Conservation (phyloP, 2,888 invertebrate genomes). For the Orchestes rusci region DNA sequence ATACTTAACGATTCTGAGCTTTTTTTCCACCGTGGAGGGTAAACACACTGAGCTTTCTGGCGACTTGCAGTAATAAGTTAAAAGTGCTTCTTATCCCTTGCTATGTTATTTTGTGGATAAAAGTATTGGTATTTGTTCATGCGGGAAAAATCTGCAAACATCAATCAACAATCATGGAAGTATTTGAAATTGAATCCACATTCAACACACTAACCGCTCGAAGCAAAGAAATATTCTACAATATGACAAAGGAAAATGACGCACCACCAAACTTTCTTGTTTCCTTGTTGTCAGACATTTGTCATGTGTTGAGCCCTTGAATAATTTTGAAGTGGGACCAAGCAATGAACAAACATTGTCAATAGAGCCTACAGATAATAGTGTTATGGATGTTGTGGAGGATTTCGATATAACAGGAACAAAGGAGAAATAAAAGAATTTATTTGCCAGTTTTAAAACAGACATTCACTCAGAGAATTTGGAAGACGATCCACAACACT, state of each 20-base stretch:
- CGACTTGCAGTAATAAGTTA: conserved; percentile 1
- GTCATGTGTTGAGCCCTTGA: background rate
- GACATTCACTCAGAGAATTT: conserved; percentile 2
- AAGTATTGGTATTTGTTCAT: conserved; percentile 3
- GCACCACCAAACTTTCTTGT: conserved; percentile 5
- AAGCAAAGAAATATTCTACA: conserved; percentile 6
- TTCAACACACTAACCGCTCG: conserved; percentile 4
- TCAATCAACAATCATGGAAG: conserved; percentile 5
- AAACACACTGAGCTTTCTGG: conserved; percentile 1
- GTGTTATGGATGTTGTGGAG: conserved; percentile 6
- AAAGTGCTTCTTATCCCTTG: background rate
- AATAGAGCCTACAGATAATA: background rate
- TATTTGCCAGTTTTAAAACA: background rate
- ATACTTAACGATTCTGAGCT: no score
- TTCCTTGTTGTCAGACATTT: conserved; percentile 1
- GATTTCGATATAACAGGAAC: conserved; percentile 1
- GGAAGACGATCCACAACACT: conserved; percentile 8
- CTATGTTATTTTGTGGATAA: conserved; percentile 4
- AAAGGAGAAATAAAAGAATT: conserved; percentile 2
- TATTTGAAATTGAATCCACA: conserved; percentile 6
- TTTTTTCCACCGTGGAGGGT: no score
- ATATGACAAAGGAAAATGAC: conserved; percentile 4
- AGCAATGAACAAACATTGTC: background rate
- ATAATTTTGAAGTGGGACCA: conserved; percentile 1
- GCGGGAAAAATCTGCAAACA: conserved; percentile 2